Evolutionary conservation across 2,888 invertebrate genomes (phyloP), one percentile per base, ranked within the genome.

Genomic region (Anthrax anthrax): DNA sequence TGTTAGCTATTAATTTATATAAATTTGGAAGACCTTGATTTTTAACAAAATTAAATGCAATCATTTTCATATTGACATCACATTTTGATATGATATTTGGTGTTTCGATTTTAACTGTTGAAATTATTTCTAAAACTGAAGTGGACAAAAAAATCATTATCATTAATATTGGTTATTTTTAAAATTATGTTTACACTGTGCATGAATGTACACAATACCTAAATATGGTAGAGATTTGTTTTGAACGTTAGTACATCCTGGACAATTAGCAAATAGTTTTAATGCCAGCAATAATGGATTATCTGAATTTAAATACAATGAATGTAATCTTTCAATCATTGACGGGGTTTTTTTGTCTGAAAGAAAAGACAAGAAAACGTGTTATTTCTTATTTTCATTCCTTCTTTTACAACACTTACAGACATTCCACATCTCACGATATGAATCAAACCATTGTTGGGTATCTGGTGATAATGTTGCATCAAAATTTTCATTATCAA

Each of bases 1-100:
- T 70, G 53, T 75, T 72, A 14, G 78, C 72, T 54, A 84, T 72
- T 39, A 81, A 63, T 58, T 74, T 77, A 43, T 79, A 73, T 43
- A 86, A 73, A 29, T 72, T 64, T 49, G 74, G 69, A 58, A 79
- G 75, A 51, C 78, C 79, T 57, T 85, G 84, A 51, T 74, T 77
- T 52, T 72, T 74, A 14, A 84, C 75, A 56, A 85, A 72, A 60
- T 77, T 77, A 67, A 85, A 86, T 44, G 83, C 82, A 52, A 80
- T 78, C 58, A 80, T 64, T 66, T 85, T 84, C 29, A 84, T 60
- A 51, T 77, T 57, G 55, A 62, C 47, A 63, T 72, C 57, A 74
- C 68, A 59, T 64, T 65, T 51, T 18, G 57, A 52, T 71, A 70
- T 54, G 65, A 70, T 54, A 72, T 59, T 52, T 58, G 64, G 57